Conservation (phyloP, 2,888 invertebrate genomes). For the Sinodicranocentrus sp. region DNA sequence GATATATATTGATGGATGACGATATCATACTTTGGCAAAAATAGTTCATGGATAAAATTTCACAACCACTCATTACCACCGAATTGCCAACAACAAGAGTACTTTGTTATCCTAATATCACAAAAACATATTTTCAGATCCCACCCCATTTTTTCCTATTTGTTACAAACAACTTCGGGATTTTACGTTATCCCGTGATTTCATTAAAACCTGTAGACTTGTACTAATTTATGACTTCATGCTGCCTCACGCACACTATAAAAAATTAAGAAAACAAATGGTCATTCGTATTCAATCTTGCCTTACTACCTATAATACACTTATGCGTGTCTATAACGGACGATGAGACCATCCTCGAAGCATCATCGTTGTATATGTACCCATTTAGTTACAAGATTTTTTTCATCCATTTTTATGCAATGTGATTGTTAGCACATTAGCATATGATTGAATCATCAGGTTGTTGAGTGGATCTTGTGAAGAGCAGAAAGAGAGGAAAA, state of each 20-base stretch:
- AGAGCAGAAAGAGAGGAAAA: constrained; percentile 32
- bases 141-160: too few relatives aligned
- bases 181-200: too few relatives aligned
- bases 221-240: too few relatives aligned
- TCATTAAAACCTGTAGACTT: too few relatives aligned
- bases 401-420: constrained; percentile 49
- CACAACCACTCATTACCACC: constrained; percentile 7
- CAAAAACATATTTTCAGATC: too few relatives aligned
- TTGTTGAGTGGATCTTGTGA: constrained; percentile 42
- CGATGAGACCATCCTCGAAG: constrained; percentile 35
- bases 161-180: too few relatives aligned
- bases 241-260: not conserved
- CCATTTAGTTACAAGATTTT: constrained; percentile 19
- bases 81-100: too few relatives aligned
- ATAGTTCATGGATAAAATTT: not conserved
- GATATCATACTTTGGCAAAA: not conserved
- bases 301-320: constrained; percentile 12
- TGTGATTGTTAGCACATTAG: constrained; percentile 63
- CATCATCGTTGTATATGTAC: constrained; percentile 5
- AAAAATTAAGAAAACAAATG: too few relatives aligned
- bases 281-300: not conserved
- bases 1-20: too few relatives aligned
- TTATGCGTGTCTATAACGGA: constrained; percentile 39
- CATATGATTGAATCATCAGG: constrained; percentile 68
- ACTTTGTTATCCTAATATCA: too few relatives aligned